Percentiles rank a stretch among this genome's conserved stretches.
phyloP scores from a whole-genome alignment of 2,113 vertebrate species.

The Menidia beryllina region DNA sequence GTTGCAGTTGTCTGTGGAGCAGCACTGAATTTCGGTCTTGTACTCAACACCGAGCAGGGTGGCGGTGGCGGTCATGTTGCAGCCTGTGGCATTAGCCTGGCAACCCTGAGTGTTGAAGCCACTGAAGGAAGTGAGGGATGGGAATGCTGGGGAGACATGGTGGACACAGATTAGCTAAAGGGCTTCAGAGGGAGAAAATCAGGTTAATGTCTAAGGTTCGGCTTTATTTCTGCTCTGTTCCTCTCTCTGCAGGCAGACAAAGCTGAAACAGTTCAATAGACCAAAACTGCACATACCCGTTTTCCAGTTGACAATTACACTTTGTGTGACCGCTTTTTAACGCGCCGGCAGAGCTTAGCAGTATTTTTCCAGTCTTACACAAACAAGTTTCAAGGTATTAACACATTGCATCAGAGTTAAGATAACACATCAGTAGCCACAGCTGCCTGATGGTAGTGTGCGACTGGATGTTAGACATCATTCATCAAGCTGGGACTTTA shows the following conservation, averaged over 20 bases:
- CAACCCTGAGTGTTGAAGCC: slow-evolving; percentile 74
- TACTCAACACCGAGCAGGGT: slow-evolving; percentile 7
- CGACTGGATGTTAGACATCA: neutral
- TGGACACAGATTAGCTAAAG: neutral
- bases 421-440: neutral
- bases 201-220: neutral
- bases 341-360: neutral
- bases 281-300: neutral
- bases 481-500: neutral
- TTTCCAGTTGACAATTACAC: neutral
- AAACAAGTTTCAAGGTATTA: neutral
- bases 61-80: accelerated
- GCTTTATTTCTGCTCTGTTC: no score
- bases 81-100: accelerated
- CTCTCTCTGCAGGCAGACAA: no score
- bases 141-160: slow-evolving; percentile 60
- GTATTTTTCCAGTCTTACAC: neutral
- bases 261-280: neutral
- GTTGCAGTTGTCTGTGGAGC: slow-evolving; percentile 70
- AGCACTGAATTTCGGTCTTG: slow-evolving; percentile 1
- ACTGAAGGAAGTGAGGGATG: accelerated
- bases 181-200: neutral
- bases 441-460: neutral
- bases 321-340: no score
- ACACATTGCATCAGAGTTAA: neutral